Conservation (phyloP, 2,888 invertebrate species). For the Volucella inflata region DNA sequence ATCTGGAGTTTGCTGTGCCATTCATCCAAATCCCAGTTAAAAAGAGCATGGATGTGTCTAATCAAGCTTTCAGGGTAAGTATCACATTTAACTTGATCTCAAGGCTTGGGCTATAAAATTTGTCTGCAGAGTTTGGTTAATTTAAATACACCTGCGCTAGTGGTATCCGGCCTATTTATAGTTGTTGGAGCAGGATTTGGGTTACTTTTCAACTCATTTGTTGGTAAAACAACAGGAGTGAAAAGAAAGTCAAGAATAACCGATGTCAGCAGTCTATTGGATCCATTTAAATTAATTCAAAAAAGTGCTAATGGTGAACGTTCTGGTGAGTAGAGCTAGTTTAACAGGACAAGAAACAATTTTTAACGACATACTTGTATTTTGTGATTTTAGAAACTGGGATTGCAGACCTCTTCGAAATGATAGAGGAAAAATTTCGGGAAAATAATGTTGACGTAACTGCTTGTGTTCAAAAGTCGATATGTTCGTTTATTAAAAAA, state of each 20-base stretch:
- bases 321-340: slow-evolving; percentile 59
- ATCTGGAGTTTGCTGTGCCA: slow-evolving; percentile 86
- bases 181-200: slow-evolving; percentile 83
- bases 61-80: slow-evolving; percentile 76
- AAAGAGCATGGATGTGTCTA: slow-evolving; percentile 81
- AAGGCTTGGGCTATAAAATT: too few species aligned
- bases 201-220: slow-evolving; percentile 60
- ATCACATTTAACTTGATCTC: background rate
- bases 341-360: background rate
- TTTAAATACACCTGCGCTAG: slow-evolving; percentile 85
- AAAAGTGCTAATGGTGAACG: slow-evolving; percentile 61
- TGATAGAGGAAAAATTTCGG: slow-evolving; percentile 85
- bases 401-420: slow-evolving; percentile 81
- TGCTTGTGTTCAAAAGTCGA: slow-evolving; percentile 86
- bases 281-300: slow-evolving; percentile 71
- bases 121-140: slow-evolving; percentile 83
- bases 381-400: slow-evolving; percentile 77
- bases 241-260: slow-evolving; percentile 57
- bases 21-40: slow-evolving; percentile 86
- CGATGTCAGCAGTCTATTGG: slow-evolving; percentile 56
- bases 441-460: slow-evolving; percentile 86
- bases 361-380: background rate
- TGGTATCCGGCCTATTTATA: slow-evolving; percentile 85
- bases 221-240: slow-evolving; percentile 52
- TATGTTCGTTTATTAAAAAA: slow-evolving; percentile 85